Evolutionary conservation across 1,140 invertebrate species (phyloP), one percentile per base, ranked within the genome.

Genomic region (Apolygus lucorum): DNA sequence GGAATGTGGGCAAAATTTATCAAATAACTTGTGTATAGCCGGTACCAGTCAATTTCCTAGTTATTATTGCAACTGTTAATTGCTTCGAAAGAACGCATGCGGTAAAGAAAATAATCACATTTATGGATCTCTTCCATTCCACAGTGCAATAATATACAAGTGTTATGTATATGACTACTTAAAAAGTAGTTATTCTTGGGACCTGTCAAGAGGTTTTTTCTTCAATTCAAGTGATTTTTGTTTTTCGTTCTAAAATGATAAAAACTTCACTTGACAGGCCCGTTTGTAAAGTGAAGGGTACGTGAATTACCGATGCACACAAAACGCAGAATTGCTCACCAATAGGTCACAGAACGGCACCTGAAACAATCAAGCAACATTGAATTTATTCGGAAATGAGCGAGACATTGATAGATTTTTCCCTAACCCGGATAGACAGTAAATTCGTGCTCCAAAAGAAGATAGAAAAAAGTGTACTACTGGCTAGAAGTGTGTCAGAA

Each of bases 291-390:
- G 68, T 69, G 68, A 25, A 69, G 54, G 68, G 68, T 67, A 71
- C 66, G 71, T 74, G 71, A 63, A 74, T 90, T 91, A 91, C 89
- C 89, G 88, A 90, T 90, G 88, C 88, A 90, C 88, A 91, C 88
- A 90, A 90, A 87, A 89, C 88, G 88, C 88, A 86, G 86, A 86
- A 90, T 90, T 90, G 88, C 89, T 91, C 88, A 90, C 88, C 88
- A 89, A 86, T 88, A 89, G 88, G 85, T 87, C 88, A 85, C 89
- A 91, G 87, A 86, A 89, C 84, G 87, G 86, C 84, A 88, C 86
- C 86, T 87, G 87, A 83, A 88, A 86, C 83, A 82, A 83, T 84
- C 29, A 42, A 62, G n/a, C n/a, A n/a, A n/a, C n/a, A n/a, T n/a
- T n/a, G n/a, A n/a, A n/a, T n/a, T n/a, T n/a, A n/a, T n/a, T n/a